Evolutionary conservation across 2,113 vertebrate genomes (phyloP).

Genomic region (Meriones unguiculatus): DNA sequence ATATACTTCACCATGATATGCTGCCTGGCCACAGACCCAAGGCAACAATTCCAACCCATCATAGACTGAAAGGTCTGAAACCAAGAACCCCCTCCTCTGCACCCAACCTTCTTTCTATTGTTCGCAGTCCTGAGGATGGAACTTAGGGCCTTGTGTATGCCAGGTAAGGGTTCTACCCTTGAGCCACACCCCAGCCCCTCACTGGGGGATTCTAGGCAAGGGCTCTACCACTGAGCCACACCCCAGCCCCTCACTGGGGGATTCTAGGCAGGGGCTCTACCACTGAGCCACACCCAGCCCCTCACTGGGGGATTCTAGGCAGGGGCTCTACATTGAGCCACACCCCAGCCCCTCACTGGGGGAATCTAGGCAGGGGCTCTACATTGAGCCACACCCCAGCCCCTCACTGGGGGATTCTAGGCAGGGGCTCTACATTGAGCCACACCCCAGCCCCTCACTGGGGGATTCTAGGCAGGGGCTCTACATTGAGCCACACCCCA

Average conservation of each 20-base stretch:
- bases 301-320: neutral
- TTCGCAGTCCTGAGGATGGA: neutral
- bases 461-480: neutral
- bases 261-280: neutral
- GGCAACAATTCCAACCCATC: neutral
- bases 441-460: neutral
- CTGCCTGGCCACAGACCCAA: neutral
- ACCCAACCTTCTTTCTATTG: neutral
- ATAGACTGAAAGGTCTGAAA: neutral
- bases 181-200: neutral
- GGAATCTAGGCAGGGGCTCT: neutral
- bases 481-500: neutral
- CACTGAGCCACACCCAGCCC: neutral
- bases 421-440: neutral
- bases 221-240: neutral
- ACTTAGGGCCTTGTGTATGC: neutral
- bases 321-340: neutral
- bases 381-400: neutral
- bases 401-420: neutral
- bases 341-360: neutral
- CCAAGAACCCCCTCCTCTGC: no score
- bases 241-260: neutral
- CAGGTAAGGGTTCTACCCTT: neutral
- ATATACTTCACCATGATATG: no score
- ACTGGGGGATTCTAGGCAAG: neutral